Evolutionary conservation across 2,797 vertebrate species (phyloP).

Genomic region (Lepilemur ruficaudatus): DNA sequence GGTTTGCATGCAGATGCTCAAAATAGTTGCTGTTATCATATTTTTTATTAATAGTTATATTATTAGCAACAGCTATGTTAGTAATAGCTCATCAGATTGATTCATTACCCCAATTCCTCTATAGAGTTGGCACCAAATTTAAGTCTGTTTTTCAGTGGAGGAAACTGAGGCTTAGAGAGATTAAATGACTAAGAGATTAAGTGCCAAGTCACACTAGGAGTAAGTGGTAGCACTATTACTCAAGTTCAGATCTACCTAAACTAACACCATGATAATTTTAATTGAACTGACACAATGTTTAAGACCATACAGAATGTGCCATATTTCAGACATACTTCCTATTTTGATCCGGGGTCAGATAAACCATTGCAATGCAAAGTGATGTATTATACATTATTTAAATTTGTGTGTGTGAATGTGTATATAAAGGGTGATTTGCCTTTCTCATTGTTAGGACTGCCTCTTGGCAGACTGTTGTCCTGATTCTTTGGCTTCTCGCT

Average conservation of each 20-base stretch:
- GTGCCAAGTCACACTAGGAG: background rate
- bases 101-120: background rate
- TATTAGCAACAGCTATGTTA: background rate
- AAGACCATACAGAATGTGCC: background rate
- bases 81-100: background rate
- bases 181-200: conserved; percentile 5
- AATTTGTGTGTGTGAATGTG: background rate
- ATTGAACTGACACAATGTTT: background rate
- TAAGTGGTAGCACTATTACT: background rate
- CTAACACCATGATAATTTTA: background rate
- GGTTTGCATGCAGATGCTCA: background rate
- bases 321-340: background rate
- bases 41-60: conserved; percentile 6
- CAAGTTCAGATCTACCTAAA: background rate
- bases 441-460: background rate
- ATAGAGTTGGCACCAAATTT: background rate
- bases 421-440: background rate
- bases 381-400: background rate
- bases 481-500: too few species aligned
- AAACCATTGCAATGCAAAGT: background rate
- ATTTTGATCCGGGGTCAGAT: background rate
- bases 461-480: too few species aligned
- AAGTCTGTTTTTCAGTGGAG: background rate
- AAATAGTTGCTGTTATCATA: background rate
- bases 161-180: conserved; percentile 30